Evolutionary conservation across 1,140 invertebrate species (phyloP).

Genomic region (Drosophila ficusphila): DNA sequence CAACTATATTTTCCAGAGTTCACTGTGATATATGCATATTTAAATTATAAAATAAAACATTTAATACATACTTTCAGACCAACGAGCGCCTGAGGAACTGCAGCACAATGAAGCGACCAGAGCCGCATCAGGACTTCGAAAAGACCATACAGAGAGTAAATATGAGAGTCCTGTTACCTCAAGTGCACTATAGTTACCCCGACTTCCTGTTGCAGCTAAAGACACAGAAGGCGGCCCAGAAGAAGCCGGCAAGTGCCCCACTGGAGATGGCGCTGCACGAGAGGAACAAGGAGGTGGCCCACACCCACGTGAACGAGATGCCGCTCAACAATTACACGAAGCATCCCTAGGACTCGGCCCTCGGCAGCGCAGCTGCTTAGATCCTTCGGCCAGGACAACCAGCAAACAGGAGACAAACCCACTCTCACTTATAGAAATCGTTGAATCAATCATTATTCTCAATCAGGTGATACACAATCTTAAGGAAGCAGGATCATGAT

Average conservation of each 20-base stretch:
- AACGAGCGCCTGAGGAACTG: constrained; percentile 73
- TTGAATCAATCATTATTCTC: constrained; percentile 41
- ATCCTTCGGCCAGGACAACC: constrained; percentile 2
- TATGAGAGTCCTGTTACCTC: not conserved
- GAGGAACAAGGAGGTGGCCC: constrained; percentile 72
- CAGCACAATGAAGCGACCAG: constrained; percentile 77
- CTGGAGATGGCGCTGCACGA: constrained; percentile 76
- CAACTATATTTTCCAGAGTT: no score
- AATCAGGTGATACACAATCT: constrained; percentile 67
- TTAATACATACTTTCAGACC: constrained; percentile 45
- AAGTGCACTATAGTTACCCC: not conserved
- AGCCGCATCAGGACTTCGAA: constrained; percentile 83
- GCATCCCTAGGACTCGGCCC: constrained; percentile 82
- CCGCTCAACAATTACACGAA: constrained; percentile 81
- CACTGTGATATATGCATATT: no score
- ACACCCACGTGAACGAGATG: constrained; percentile 75
- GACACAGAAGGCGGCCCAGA: constrained; percentile 80
- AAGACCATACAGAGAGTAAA: constrained; percentile 84
- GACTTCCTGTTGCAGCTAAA: constrained; percentile 54
- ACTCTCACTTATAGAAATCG: constrained; percentile 12
- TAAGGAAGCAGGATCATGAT: constrained; percentile 43
- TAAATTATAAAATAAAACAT: not conserved
- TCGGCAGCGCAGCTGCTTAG: constrained; percentile 73
- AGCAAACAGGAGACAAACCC: not conserved
- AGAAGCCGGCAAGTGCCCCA: constrained; percentile 67